phyloP scores from a whole-genome alignment of 2,797 vertebrate genomes.

The Macrochelys suwanniensis region DNA sequence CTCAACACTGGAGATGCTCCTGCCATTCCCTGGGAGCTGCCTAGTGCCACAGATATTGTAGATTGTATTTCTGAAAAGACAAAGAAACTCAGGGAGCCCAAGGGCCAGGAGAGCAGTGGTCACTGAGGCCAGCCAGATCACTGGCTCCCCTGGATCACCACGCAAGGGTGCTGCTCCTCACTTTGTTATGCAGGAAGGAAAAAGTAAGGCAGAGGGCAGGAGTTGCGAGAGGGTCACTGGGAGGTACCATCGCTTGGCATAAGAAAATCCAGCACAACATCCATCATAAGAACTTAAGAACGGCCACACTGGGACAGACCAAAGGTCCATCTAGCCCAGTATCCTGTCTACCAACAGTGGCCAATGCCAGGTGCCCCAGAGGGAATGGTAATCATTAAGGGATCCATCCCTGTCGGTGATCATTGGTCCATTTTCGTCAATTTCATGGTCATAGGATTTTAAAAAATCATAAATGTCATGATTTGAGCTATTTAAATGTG shows the following conservation, averaged over 20 bases:
- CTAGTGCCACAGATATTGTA: slow-evolving; percentile 84
- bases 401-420: no score
- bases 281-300: no score
- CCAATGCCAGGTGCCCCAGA: no score
- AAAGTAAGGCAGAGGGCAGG: neutral
- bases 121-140: neutral
- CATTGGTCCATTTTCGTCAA: no score
- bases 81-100: slow-evolving; percentile 20
- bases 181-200: neutral
- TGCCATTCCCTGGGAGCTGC: slow-evolving; percentile 80
- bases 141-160: neutral
- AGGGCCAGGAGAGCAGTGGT: neutral
- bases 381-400: no score
- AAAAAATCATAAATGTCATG: no score
- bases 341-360: no score
- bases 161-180: neutral
- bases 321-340: no score
- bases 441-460: no score
- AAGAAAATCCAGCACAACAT: neutral
- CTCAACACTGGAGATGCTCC: slow-evolving; percentile 77
- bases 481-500: no score
- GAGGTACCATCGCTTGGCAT: neutral
- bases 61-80: slow-evolving; percentile 88
- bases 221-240: neutral
- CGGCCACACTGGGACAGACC: no score